A percentile compares a stretch with the other conserved stretches of the same genome.
Conservation (phyloP, 92 coral and sea anemone genomes). For the Paramuricea clavata region DNA sequence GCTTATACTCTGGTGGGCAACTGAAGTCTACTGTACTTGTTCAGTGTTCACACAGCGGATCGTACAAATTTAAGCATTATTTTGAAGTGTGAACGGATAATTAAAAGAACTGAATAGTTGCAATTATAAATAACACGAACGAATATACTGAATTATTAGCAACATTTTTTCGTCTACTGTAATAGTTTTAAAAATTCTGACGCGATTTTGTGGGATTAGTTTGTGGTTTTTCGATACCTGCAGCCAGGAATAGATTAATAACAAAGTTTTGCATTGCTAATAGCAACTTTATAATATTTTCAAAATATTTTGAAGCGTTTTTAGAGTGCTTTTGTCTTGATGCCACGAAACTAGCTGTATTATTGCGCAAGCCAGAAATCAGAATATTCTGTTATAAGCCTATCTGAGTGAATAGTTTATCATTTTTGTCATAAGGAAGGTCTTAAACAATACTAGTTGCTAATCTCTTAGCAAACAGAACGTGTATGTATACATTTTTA, state of each 20-base stretch:
- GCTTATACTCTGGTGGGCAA: no score
- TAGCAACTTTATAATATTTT: conserved; percentile 5
- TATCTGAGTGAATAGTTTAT: neutral
- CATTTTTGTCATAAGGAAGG: neutral
- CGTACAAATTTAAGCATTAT: no score
- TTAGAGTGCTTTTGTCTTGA: neutral
- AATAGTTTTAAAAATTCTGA: no score
- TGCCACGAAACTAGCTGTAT: neutral
- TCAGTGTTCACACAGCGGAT: no score
- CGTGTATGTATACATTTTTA: neutral
- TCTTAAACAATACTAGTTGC: neutral
- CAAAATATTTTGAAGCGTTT: neutral
- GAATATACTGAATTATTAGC: no score
- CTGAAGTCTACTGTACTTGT: no score
- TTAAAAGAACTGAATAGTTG: no score
- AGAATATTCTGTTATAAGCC: neutral
- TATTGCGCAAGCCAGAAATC: neutral
- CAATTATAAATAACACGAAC: no score
- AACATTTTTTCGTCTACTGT: no score
- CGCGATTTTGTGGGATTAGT: neutral
- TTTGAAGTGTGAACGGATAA: no score
- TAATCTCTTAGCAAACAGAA: conserved; percentile 1
- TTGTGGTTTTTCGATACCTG: neutral
- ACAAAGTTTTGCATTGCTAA: neutral
- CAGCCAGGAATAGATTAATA: neutral